phyloP scores from a whole-genome alignment of 2,113 vertebrate genomes.

The Nerophis lumbriciformis region DNA sequence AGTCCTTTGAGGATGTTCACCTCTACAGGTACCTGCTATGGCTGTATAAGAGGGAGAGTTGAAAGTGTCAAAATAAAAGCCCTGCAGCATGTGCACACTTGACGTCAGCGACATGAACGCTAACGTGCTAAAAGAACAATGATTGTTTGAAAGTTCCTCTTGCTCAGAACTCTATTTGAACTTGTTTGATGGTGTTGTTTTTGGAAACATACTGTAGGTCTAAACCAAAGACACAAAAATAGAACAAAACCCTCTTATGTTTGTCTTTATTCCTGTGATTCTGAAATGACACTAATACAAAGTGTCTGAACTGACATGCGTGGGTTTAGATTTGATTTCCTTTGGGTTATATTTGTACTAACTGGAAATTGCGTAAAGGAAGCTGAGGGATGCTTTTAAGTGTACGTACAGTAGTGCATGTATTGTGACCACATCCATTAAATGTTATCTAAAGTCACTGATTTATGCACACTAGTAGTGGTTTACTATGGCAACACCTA shows the following conservation, averaged over 20 bases:
- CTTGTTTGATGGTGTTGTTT: not conserved
- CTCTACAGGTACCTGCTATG: constrained; percentile 71
- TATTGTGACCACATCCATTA: not conserved
- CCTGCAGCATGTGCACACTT: not conserved
- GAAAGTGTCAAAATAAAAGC: not conserved
- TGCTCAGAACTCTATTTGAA: not conserved
- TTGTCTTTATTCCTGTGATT: not conserved
- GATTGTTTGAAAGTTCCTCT: not conserved
- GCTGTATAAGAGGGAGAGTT: not conserved
- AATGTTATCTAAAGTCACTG: not conserved
- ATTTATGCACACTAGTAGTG: too few species aligned
- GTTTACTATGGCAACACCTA: too few species aligned
- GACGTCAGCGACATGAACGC: not conserved
- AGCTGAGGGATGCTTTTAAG: not conserved
- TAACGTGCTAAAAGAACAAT: not conserved
- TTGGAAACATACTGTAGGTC: too few species aligned
- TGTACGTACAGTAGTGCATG: not conserved
- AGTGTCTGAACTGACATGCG: not conserved
- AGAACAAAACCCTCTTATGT: not conserved
- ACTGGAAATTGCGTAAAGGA: not conserved
- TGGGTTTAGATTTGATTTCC: not conserved
- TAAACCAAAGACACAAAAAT: not conserved
- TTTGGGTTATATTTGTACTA: constrained; percentile 2
- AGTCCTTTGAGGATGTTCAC: constrained; percentile 82
- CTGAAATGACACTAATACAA: not conserved